These are phyloP conservation scores for Pelosia muscerda DNA, from an alignment of 2,888 invertebrate genomes.

Conservation along the genomic window DNA sequence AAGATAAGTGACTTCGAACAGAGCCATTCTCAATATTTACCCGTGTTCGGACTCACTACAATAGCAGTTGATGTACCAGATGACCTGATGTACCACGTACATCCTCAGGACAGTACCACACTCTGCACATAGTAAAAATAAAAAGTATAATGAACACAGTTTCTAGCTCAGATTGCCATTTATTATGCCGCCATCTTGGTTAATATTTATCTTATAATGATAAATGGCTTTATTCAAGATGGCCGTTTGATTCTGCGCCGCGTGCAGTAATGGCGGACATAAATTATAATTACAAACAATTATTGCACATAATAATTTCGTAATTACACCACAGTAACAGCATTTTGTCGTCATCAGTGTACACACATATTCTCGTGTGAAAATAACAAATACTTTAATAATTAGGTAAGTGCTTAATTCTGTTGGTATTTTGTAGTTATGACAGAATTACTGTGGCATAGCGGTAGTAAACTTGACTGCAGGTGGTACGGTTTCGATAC, in stretches of 20 bases:
- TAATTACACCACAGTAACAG: conserved; percentile 31
- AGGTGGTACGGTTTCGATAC: too few relatives aligned
- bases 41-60: too few relatives aligned
- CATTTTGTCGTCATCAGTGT: conserved; percentile 29
- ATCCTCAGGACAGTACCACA: too few relatives aligned
- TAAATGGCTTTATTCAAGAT: conserved; percentile 43
- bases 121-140: too few relatives aligned
- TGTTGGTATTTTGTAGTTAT: conserved; percentile 6
- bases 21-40: too few relatives aligned
- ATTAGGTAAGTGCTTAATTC: neutral
- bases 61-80: too few relatives aligned
- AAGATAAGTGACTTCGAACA: too few relatives aligned
- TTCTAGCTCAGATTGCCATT: neutral
- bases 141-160: neutral
- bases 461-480: neutral
- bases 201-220: conserved; percentile 47
- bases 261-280: conserved; percentile 37
- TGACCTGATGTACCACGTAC: too few relatives aligned
- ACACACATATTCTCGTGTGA: conserved; percentile 27
- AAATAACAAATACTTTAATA: conserved; percentile 25
- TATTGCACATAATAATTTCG: conserved; percentile 50
- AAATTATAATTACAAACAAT: conserved; percentile 52
- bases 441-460: neutral
- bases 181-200: conserved; percentile 26
- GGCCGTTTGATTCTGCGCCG: conserved; percentile 22